Evolutionary conservation across 1,140 invertebrate genomes (phyloP), one percentile per base, ranked within the genome.

Genomic region (Stegodyphus dumicola): DNA sequence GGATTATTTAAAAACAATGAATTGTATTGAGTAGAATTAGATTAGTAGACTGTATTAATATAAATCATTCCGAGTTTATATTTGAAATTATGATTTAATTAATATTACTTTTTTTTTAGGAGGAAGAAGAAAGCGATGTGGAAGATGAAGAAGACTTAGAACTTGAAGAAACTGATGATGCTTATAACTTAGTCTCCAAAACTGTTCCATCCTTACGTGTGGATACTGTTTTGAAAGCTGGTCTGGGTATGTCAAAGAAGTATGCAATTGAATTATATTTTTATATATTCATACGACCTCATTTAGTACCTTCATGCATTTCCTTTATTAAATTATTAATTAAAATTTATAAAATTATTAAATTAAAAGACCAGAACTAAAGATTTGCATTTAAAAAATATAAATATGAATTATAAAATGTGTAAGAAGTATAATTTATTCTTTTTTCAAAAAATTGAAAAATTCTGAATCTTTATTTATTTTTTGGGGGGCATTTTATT

Each of bases 201-300:
- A 11, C 18, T 2, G 13, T 85, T 49, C 18, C 64, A 51, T 85
- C 83, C 60, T n/a, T 85, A 33, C 51, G 83, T 6, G 10, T 85
- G 53, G 83, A 85, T 77, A 56, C 65, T 6, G 10, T 85, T 54
- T 6, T 85, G 49, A 85, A 85, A 77, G 83, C 83, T 56, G 83
- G 48, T 17, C 18, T 85, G 33, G 74, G 74, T 52, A 77, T 71
- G 10, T 69, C 83, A 48, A 85, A 77, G 70, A 85, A 85, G 83
- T 85, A 77, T 60, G 52, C 33, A 33, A 33, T 33, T 33, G 1
- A 33, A 33, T 33, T 33, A 33, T 33, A n/a, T 64, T 13, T 64
- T 13, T 64, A 64, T n/a, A 64, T 13, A n/a, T 64, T 64, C n/a
- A 64, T 33, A 64, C 1, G 10, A 64, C 1, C 1, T 64, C 60